Evolutionary conservation across 30 jellyfish, hydroid and myxozoan species (phyloP).

Genomic region (Rhopilema esculentum): DNA sequence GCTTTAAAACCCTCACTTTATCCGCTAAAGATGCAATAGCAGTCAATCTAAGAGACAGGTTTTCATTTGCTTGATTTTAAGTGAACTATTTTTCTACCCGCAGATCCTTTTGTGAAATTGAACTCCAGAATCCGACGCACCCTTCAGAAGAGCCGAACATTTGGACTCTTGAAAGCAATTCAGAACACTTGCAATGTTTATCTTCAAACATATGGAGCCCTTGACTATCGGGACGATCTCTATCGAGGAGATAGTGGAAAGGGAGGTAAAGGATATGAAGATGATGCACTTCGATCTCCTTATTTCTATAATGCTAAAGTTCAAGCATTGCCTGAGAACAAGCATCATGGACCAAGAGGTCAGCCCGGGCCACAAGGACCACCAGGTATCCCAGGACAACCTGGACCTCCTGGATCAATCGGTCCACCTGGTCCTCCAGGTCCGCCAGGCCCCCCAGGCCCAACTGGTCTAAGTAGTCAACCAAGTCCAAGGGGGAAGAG

Average conservation of each 20-base stretch:
- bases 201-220: neutral
- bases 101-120: neutral
- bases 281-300: neutral
- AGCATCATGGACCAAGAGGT: neutral
- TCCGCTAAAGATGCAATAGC: too few species aligned
- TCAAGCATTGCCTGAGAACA: neutral
- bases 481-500: conserved; percentile 5
- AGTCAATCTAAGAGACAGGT: too few species aligned
- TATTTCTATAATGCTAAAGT: neutral
- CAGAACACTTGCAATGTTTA: conserved; percentile 11
- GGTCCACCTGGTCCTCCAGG: conserved; percentile 20
- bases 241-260: neutral
- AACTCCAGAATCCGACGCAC: neutral
- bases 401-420: neutral
- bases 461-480: conserved; percentile 1
- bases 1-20: too few species aligned
- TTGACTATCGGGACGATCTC: neutral
- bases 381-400: neutral
- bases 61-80: too few species aligned
- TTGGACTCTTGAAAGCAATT: neutral
- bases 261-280: neutral
- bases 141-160: neutral
- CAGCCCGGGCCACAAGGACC: neutral
- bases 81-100: neutral
- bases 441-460: conserved; percentile 4